Conservation (phyloP, 2,797 vertebrate species). For the Phrynocephalus guinanensis region DNA sequence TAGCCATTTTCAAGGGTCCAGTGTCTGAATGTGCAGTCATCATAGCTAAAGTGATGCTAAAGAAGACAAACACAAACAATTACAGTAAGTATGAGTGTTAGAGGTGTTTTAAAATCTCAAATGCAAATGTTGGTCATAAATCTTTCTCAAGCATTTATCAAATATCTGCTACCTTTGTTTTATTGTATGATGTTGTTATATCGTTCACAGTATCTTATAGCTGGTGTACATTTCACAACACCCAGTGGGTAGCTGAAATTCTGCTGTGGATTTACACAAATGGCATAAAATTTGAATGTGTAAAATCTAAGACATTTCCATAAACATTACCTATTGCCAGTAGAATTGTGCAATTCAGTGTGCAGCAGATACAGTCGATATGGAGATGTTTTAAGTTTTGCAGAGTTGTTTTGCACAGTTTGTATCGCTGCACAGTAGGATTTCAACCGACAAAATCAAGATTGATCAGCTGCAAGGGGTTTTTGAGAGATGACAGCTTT, state of each 20-base stretch:
- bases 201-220: background rate
- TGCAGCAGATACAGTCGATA: no score
- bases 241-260: background rate
- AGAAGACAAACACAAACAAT: background rate
- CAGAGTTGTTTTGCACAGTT: no score
- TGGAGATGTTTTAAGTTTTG: no score
- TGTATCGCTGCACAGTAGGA: no score
- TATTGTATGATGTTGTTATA: background rate
- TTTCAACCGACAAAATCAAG: no score
- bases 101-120: no score
- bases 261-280: no score
- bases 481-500: background rate
- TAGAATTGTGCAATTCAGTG: no score
- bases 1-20: constrained; percentile 90
- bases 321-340: background rate
- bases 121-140: background rate
- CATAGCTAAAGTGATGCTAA: constrained; percentile 85
- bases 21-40: constrained; percentile 90
- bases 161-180: background rate
- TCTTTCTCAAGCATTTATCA: background rate
- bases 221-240: background rate
- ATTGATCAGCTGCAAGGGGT: background rate
- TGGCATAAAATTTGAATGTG: no score
- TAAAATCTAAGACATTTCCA: no score
- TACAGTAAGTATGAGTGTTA: background rate